Evolutionary conservation across 1,140 invertebrate genomes (phyloP).

Genomic region (Magallana gigas): DNA sequence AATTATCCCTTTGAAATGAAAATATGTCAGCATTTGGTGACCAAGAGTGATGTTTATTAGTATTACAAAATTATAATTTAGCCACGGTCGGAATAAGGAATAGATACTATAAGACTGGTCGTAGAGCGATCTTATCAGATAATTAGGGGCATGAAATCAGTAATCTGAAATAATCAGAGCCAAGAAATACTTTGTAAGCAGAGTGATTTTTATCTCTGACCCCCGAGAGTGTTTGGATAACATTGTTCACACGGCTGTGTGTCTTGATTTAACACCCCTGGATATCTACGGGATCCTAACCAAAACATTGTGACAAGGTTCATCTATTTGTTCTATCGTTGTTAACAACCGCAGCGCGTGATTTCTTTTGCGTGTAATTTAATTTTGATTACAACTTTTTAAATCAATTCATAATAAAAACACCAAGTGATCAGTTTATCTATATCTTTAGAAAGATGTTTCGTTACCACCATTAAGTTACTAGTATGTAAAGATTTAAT

Average conservation of each 20-base stretch:
- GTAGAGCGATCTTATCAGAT: constrained; percentile 21
- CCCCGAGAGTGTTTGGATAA: constrained; percentile 26
- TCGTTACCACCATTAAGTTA: no score
- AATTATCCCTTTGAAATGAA: no score
- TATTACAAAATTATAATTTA: not conserved
- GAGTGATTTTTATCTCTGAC: constrained; percentile 31
- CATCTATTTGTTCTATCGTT: no score
- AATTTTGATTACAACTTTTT: no score
- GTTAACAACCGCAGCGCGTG: no score
- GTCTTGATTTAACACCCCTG: constrained; percentile 19
- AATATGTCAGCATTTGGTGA: no score
- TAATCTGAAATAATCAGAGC: constrained; percentile 6
- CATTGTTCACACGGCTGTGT: constrained; percentile 39
- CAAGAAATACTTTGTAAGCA: not conserved
- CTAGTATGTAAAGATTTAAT: no score
- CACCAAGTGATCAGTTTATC: no score
- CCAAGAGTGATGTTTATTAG: not conserved
- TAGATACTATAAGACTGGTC: not conserved
- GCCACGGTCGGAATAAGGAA: not conserved
- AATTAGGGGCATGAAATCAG: not conserved
- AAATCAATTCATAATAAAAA: no score
- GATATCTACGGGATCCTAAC: not conserved
- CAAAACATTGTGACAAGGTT: not conserved
- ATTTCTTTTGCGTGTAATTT: no score
- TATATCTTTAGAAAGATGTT: no score